These are phyloP conservation scores for Timandra comae DNA, from an alignment of 2,888 invertebrate species.

Conservation along the genomic window DNA sequence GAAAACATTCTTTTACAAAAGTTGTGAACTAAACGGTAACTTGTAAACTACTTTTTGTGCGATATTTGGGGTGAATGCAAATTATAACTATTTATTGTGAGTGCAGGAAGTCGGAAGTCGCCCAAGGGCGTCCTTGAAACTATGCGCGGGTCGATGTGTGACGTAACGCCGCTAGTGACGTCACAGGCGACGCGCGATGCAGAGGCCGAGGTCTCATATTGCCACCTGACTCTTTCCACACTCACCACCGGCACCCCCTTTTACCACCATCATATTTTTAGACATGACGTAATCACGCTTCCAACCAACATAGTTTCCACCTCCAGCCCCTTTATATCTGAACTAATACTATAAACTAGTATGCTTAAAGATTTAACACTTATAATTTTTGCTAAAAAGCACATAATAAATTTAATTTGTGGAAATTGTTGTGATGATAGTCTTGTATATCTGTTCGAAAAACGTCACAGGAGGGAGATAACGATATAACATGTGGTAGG, in stretches of 20 bases:
- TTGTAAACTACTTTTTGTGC: no score
- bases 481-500: conserved; percentile 21
- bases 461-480: conserved; percentile 11
- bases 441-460: conserved; percentile 2
- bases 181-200: conserved; percentile 57
- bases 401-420: no score
- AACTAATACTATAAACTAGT: no score
- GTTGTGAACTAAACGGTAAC: no score
- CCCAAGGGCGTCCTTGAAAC: conserved; percentile 70
- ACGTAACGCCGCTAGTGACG: conserved; percentile 61
- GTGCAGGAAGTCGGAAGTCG: conserved; percentile 31
- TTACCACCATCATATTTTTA: conserved; percentile 65
- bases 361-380: no score
- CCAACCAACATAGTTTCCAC: no score
- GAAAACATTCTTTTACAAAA: no score
- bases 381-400: no score
- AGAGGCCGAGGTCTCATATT: conserved; percentile 43
- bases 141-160: conserved; percentile 64
- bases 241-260: conserved; percentile 38
- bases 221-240: conserved; percentile 35
- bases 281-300: conserved; percentile 63
- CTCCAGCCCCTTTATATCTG: no score
- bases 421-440: no score
- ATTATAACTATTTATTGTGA: no score
- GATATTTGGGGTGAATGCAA: no score